Evolutionary conservation across 2,797 vertebrate species (phyloP).

Genomic region (Steatocranus sp.): DNA sequence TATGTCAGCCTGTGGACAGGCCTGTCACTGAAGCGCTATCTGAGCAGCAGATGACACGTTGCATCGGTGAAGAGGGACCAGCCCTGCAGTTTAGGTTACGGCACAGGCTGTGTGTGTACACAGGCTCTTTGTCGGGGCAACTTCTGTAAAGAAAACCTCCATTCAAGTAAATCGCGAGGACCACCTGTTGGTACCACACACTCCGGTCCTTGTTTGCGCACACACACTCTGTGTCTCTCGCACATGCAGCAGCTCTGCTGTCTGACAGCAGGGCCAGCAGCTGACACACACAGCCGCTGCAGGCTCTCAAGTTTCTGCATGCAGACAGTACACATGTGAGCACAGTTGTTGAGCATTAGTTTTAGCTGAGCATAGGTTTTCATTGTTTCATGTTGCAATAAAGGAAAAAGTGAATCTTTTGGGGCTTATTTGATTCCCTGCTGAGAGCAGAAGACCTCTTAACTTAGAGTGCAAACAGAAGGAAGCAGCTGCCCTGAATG

Average conservation of each 20-base stretch:
- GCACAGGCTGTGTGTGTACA: constrained; percentile 48
- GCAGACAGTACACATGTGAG: constrained; percentile 28
- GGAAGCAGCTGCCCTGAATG: neutral
- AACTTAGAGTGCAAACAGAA: neutral
- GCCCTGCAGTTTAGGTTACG: constrained; percentile 71
- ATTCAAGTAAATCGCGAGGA: constrained; percentile 72
- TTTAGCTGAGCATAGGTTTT: neutral
- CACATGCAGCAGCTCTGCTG: constrained; percentile 43
- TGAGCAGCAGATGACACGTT: constrained; percentile 57
- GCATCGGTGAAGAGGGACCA: constrained; percentile 23
- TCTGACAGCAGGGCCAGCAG: constrained; percentile 67
- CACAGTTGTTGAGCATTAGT: constrained; percentile 41
- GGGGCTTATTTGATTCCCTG: neutral
- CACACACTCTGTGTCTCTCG: constrained; percentile 10
- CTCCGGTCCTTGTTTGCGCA: constrained; percentile 42
- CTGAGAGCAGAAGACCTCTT: neutral
- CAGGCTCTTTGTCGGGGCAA: constrained; percentile 70
- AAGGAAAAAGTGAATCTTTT: neutral
- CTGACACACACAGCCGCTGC: constrained; percentile 67
- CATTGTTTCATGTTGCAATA: neutral
- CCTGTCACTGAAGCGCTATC: constrained; percentile 39
- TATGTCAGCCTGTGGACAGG: constrained; percentile 18
- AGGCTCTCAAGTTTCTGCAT: constrained; percentile 63
- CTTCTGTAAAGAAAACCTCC: constrained; percentile 70
- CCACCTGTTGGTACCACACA: constrained; percentile 77